Evolutionary conservation across 2,113 vertebrate species (phyloP).

Genomic region (Grammomys surdaster): DNA sequence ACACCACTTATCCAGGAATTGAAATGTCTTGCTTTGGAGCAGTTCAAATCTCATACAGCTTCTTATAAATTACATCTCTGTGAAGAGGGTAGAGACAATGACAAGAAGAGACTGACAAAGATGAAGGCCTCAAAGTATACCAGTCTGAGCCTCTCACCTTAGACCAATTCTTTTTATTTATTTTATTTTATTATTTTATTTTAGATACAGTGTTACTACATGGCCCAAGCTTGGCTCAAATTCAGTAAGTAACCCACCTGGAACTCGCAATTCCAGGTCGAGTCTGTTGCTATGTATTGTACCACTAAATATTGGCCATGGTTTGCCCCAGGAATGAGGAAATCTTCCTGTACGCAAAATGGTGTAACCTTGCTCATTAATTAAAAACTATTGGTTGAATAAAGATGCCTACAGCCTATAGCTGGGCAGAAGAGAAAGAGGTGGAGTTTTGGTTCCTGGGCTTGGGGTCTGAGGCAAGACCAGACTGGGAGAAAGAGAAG

Average conservation of each 20-base stretch:
- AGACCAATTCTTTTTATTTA: background rate
- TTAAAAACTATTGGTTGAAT: too few species aligned
- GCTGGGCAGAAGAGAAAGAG: too few species aligned
- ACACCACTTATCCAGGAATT: slow-evolving; percentile 21
- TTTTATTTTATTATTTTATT: background rate
- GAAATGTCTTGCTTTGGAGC: slow-evolving; percentile 55
- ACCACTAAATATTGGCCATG: too few species aligned
- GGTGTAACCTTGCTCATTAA: too few species aligned
- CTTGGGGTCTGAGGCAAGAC: too few species aligned
- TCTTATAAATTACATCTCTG: slow-evolving; percentile 49
- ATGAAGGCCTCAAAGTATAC: background rate
- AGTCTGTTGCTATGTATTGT: too few species aligned
- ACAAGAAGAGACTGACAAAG: slow-evolving; percentile 47
- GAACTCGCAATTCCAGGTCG: background rate
- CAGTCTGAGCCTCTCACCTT: background rate
- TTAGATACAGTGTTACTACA: background rate
- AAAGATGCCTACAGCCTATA: too few species aligned
- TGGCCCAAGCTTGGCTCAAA: background rate
- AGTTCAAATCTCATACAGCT: slow-evolving; percentile 42
- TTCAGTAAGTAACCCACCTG: background rate
- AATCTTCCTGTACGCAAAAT: too few species aligned
- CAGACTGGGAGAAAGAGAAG: too few species aligned
- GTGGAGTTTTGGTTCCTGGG: too few species aligned
- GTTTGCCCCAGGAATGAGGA: too few species aligned
- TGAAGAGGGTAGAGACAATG: background rate